Evolutionary conservation across 1,140 invertebrate species (phyloP).

Genomic region (Drosophila lacteicornis): DNA sequence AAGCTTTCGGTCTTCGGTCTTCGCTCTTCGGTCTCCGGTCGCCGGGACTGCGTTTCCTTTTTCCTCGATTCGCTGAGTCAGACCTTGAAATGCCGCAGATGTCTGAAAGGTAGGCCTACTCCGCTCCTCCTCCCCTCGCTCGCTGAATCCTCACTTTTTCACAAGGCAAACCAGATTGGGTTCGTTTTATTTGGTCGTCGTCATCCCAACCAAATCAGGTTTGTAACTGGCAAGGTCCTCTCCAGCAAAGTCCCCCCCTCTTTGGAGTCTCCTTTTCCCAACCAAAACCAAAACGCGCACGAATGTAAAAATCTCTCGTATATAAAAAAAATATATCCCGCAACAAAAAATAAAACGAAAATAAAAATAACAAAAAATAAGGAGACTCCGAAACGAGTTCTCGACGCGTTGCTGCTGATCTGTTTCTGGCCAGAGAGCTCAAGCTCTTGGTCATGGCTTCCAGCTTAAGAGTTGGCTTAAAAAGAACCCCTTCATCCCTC

Average conservation of each 20-base stretch:
- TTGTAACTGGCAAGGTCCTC: constrained; percentile 74
- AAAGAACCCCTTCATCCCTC: background rate
- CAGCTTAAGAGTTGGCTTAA: constrained; percentile 48
- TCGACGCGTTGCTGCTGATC: constrained; percentile 33
- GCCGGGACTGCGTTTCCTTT: constrained; percentile 30
- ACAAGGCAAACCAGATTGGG: constrained; percentile 79
- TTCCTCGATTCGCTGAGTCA: constrained; percentile 75
- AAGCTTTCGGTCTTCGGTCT: constrained; percentile 24
- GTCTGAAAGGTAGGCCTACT: constrained; percentile 63
- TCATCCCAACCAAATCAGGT: constrained; percentile 62
- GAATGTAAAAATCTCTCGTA: constrained; percentile 63
- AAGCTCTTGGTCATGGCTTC: constrained; percentile 61
- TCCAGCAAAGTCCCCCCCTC: constrained; percentile 16
- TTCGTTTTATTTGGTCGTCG: constrained; percentile 37
- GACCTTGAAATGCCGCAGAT: constrained; percentile 81
- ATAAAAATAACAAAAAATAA: constrained; percentile 31
- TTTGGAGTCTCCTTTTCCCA: background rate
- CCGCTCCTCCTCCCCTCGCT: background rate
- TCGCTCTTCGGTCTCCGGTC: constrained; percentile 12
- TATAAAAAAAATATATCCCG: constrained; percentile 34
- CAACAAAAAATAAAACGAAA: constrained; percentile 25
- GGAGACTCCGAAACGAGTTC: constrained; percentile 60
- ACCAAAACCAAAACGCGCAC: constrained; percentile 47
- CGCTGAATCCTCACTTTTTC: constrained; percentile 14
- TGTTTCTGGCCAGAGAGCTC: constrained; percentile 54